Base-by-base conservation (phyloP, 1,140 invertebrate species). In the Caenorhabditis inopinata region DNA sequence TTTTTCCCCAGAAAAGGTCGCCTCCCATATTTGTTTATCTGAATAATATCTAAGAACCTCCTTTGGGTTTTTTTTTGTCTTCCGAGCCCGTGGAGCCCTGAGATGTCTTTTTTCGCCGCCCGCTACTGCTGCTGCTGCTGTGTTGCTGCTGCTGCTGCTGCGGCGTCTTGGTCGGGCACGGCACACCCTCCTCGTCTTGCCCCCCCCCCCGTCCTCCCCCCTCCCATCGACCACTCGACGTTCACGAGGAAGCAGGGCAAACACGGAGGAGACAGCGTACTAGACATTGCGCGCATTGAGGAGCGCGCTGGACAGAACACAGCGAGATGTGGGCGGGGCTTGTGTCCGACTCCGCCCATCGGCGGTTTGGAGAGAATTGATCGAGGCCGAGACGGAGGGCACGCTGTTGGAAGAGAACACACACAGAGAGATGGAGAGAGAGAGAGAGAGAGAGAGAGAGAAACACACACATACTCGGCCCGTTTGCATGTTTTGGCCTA, bases 311-410 rank as follows among this genome's bases (percentile, higher is more conserved):
- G 38, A 38, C 23, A 38, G 32, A 38, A 38, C 58, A 32, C 32
- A 32, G n/a, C 58, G 58, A 68, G 58, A 68, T 42, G 32, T 29
- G 58, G 58, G 58, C 58, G 58, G 58, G 32, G 32, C 58, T 68
- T 68, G n/a, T 38, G 48, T 21, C 2, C 11, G 32, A 21, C 32
- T 21, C 58, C 58, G 58, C 58, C 58, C 58, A 68, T 68, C 58
- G 58, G 58, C 27, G 58, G 58, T 68, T 68, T 68, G 58, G 58
- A 68, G 58, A 68, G 58, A 68, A 68, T 68, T 68, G 58, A 68
- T 68, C 58, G 58, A 68, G 58, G 58, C 58, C 58, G 58, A 68
- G 58, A 68, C 58, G 58, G 58, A 68, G 58, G 58, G 58, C 58
- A 68, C 58, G 58, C 58, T 68, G 58, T 68, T 68, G 58, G 58